These are phyloP conservation scores for Casuarius casuarius DNA, from an alignment of 2,113 vertebrate genomes.

Conservation along the genomic window DNA sequence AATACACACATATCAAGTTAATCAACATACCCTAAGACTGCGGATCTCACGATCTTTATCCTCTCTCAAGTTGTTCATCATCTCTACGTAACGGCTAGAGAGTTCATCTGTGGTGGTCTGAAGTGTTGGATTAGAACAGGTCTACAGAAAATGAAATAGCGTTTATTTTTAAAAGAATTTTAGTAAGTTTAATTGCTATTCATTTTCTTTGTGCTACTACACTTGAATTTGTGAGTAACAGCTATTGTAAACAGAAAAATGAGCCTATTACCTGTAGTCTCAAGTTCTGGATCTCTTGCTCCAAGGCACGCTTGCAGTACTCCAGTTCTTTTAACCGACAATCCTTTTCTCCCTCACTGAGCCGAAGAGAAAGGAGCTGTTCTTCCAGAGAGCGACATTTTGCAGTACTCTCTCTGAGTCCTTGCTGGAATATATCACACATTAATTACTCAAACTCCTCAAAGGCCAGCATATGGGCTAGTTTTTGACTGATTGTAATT, in stretches of 20 bases:
- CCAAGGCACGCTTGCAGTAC: slow-evolving; percentile 82
- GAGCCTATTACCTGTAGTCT: slow-evolving; percentile 82
- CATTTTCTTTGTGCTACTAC: accelerated
- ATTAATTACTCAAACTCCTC: accelerated
- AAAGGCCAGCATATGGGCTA: neutral
- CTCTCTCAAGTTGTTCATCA: slow-evolving; percentile 81
- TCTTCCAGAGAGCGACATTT: slow-evolving; percentile 84
- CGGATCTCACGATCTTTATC: slow-evolving; percentile 92
- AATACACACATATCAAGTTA: accelerated
- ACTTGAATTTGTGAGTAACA: neutral
- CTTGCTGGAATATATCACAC: slow-evolving; percentile 66
- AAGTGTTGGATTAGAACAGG: slow-evolving; percentile 71
- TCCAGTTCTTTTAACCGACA: slow-evolving; percentile 91
- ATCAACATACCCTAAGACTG: slow-evolving; percentile 82
- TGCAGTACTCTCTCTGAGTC: slow-evolving; percentile 80
- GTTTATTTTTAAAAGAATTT: neutral
- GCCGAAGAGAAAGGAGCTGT: slow-evolving; percentile 78
- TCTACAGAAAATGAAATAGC: neutral
- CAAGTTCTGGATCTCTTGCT: slow-evolving; percentile 91
- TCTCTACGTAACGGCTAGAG: slow-evolving; percentile 88
- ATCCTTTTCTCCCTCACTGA: slow-evolving; percentile 79
- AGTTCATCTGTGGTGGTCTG: slow-evolving; percentile 89
- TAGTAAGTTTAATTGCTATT: neutral
- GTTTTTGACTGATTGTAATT: neutral
- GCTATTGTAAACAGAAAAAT: accelerated